Conservation (phyloP, 2,113 vertebrate species). For the Lethenteron camtschaticum region DNA sequence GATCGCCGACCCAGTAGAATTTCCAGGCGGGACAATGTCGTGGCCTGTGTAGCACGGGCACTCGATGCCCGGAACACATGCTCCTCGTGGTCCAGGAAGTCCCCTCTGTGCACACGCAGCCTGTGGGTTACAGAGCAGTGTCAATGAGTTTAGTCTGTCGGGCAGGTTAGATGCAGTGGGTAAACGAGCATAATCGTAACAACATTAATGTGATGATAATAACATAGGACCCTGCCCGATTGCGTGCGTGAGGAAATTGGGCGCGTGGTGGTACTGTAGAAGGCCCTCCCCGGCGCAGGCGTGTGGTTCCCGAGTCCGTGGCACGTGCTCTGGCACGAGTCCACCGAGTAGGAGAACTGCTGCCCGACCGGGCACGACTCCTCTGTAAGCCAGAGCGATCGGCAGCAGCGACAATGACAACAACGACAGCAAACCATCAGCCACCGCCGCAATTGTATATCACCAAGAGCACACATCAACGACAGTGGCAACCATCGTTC, state of each 20-base stretch:
- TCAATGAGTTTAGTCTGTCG: no score
- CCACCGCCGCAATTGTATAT: no score
- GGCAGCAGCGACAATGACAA: background rate
- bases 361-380: slow-evolving; percentile 40
- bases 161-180: no score
- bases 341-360: slow-evolving; percentile 50
- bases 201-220: no score
- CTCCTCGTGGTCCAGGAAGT: slow-evolving; percentile 30
- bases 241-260: slow-evolving; percentile 20
- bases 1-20: no score
- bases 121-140: slow-evolving; percentile 35
- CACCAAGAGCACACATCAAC: no score
- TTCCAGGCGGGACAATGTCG: no score
- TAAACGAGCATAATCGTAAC: no score
- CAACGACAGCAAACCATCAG: no score
- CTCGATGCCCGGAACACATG: slow-evolving; percentile 37
- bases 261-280: slow-evolving; percentile 16
- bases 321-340: slow-evolving; percentile 56
- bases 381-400: slow-evolving; percentile 23
- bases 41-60: slow-evolving; percentile 38
- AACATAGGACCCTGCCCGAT: no score
- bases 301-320: slow-evolving; percentile 34
- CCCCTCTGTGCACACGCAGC: slow-evolving; percentile 50
- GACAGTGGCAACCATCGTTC: no score
- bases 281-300: slow-evolving; percentile 7